Evolutionary conservation across 2,113 vertebrate genomes (phyloP), one percentile per base, ranked within the genome.

Genomic region (Speoplatyrhinus poulsoni): DNA sequence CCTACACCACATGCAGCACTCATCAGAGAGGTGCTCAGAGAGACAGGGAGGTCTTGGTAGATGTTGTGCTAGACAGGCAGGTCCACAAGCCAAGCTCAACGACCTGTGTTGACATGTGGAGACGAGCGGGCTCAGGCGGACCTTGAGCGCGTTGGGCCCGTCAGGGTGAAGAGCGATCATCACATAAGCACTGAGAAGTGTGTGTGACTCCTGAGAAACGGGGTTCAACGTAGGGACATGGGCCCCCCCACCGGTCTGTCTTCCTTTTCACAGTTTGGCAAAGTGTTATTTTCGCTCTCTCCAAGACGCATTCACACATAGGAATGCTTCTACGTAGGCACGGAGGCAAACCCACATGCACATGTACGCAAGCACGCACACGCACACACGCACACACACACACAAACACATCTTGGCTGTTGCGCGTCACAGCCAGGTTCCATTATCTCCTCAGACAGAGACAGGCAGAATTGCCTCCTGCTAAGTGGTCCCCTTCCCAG

Each of bases 401-500:
- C 46, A 48, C 46, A 26, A 26, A 36, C 57, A 59, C 19, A 59
- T 59, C 32, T 3, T 36, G 32, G 57, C 57, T 26, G 10, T 3
- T 32, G 57, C 57, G 26, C 12, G 65, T 60, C 67, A 41, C 63
- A 75, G 61, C 11, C 8, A 32, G 12, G 60, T 61, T 79, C 77
- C 73, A 84, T 87, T 85, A 86, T 85, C 80, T 80, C 73, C 49
- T 86, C 78, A 89, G 54, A 77, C 12, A 50, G 17, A 78, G 84
- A 81, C 73, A 73, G 75, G 60, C 64, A 64, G 69, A 87, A 80
- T 46, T 75, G 70, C 60, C 75, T 83, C 71, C 74, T 67, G 80
- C 81, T 79, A 77, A 75, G 77, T 70, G 68, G 73, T 72, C 69
- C 69, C 74, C 72, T 74, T 77, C 73, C 69, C 73, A 81, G 66